phyloP scores from a whole-genome alignment of 2,113 vertebrate species.

The Ptilonorhynchus violaceus region DNA sequence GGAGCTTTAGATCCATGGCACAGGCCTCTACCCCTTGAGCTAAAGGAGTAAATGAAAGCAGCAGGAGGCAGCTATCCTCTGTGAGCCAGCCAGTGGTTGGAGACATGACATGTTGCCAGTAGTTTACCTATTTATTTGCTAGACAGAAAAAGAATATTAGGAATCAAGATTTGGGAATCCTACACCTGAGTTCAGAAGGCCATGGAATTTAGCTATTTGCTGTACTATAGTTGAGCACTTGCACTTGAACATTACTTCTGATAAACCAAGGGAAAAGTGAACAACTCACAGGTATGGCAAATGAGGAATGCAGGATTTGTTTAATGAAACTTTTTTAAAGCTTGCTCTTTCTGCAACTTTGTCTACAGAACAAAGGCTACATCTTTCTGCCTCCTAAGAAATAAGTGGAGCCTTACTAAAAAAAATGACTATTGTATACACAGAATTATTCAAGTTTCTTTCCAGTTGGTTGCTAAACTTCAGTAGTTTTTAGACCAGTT shows the following conservation, averaged over 20 bases:
- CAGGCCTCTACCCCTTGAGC: constrained; percentile 68
- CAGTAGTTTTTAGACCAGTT: background rate
- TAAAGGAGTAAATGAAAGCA: constrained; percentile 72
- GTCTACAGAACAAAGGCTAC: background rate
- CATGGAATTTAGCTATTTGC: constrained; percentile 22
- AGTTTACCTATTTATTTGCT: constrained; percentile 71
- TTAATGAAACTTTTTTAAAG: background rate
- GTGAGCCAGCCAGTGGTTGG: constrained; percentile 68
- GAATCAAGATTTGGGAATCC: constrained; percentile 67
- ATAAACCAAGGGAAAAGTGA: background rate
- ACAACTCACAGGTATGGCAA: background rate
- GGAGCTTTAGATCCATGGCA: constrained; percentile 67
- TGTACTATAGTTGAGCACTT: background rate
- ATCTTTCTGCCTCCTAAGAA: background rate
- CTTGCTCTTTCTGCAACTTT: background rate
- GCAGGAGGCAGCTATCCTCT: constrained; percentile 70
- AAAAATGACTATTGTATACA: background rate
- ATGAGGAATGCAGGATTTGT: background rate
- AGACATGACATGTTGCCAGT: constrained; percentile 71
- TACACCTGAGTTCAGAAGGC: constrained; percentile 56
- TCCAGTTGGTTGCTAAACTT: background rate
- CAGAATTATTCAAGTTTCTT: background rate
- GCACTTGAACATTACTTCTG: background rate
- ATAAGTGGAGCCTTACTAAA: background rate
- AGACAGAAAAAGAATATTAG: constrained; percentile 69